Conservation (phyloP, 2,888 invertebrate genomes). For the Griposia aprilina region DNA sequence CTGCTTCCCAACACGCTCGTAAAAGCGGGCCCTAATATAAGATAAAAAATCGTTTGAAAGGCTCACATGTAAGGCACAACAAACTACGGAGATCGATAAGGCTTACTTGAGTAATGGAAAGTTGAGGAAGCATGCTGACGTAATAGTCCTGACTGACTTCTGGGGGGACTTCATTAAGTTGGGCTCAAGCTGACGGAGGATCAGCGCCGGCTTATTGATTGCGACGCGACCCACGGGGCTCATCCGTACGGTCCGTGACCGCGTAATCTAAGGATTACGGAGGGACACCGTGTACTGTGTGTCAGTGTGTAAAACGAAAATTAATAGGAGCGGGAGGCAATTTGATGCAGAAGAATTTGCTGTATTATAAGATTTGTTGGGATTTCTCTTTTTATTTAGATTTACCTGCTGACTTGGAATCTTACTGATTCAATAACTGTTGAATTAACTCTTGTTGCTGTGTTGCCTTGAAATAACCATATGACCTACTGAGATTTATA, state of each 20-base stretch:
- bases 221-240: slow-evolving; percentile 69
- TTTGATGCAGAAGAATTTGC: slow-evolving; percentile 58
- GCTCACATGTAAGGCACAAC: slow-evolving; percentile 50
- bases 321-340: slow-evolving; percentile 59
- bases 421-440: background rate
- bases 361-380: slow-evolving; percentile 34
- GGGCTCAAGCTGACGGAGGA: slow-evolving; percentile 77
- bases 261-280: slow-evolving; percentile 77
- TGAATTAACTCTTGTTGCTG: background rate
- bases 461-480: background rate
- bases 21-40: slow-evolving; percentile 55
- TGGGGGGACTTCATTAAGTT: slow-evolving; percentile 78
- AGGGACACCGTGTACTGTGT: slow-evolving; percentile 71
- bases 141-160: slow-evolving; percentile 61
- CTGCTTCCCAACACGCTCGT: slow-evolving; percentile 47
- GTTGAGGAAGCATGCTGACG: slow-evolving; percentile 52
- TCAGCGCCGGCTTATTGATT: slow-evolving; percentile 76
- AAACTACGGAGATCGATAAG: slow-evolving; percentile 58
- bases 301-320: slow-evolving; percentile 70
- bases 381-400: slow-evolving; percentile 24
- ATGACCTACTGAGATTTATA: background rate
- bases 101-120: slow-evolving; percentile 64
- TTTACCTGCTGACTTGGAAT: background rate
- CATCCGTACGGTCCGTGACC: slow-evolving; percentile 68
- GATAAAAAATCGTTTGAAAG: slow-evolving; percentile 59